Evolutionary conservation across 1,140 invertebrate genomes (phyloP).

Genomic region (Pseudomyrmex dendroicus): DNA sequence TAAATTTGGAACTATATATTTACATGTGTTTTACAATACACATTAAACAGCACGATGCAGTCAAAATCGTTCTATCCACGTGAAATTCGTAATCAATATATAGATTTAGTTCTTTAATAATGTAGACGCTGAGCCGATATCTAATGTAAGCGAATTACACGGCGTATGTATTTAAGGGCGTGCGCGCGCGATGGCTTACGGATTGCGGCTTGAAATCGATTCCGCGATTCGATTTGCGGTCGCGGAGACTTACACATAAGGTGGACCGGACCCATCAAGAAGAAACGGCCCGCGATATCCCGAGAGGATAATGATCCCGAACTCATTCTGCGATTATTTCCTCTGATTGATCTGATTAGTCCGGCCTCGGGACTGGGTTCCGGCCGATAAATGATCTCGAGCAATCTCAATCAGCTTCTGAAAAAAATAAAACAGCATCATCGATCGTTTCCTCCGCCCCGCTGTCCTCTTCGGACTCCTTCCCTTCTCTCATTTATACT

Average conservation of each 20-base stretch:
- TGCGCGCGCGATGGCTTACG: slow-evolving; percentile 17
- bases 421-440: slow-evolving; percentile 82
- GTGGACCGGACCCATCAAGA: slow-evolving; percentile 61
- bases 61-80: not conserved
- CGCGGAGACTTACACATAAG: slow-evolving; percentile 64
- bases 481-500: not conserved
- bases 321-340: slow-evolving; percentile 79
- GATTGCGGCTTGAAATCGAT: slow-evolving; percentile 70
- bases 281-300: slow-evolving; percentile 26
- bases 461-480: slow-evolving; percentile 6
- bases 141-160: slow-evolving; percentile 38
- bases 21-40: not conserved
- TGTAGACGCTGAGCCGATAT: not conserved
- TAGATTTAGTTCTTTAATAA: not conserved
- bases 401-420: slow-evolving; percentile 84
- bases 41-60: not conserved
- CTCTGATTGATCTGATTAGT: slow-evolving; percentile 85
- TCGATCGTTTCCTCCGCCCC: slow-evolving; percentile 26
- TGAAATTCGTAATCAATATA: not conserved
- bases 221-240: slow-evolving; percentile 81
- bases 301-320: slow-evolving; percentile 79
- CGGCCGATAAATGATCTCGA: slow-evolving; percentile 83
- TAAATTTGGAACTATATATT: too few relatives aligned
- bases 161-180: slow-evolving; percentile 56
- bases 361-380: slow-evolving; percentile 74